Percentiles rank a stretch among this genome's conserved stretches.
Conservation (phyloP, 1,140 invertebrate species). For the Bombus consobrinus region DNA sequence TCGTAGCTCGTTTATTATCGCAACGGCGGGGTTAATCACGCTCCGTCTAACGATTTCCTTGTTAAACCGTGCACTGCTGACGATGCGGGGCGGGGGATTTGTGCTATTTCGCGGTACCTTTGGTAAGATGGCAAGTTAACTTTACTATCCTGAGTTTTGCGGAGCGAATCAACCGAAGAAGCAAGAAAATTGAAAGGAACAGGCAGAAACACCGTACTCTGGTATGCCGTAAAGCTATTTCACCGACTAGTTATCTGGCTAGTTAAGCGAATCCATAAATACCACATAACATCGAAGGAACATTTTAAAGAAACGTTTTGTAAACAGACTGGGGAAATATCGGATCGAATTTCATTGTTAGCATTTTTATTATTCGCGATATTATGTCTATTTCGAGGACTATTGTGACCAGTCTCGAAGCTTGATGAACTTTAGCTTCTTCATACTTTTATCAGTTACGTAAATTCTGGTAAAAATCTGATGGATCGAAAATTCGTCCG, state of each 20-base stretch:
- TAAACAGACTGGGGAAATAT: too few relatives aligned
- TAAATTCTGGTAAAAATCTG: neutral
- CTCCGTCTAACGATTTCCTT: conserved; percentile 57
- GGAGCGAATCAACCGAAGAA: neutral
- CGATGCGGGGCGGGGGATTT: conserved; percentile 21
- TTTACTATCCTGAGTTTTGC: neutral
- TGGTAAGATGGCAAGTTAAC: neutral
- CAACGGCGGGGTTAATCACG: conserved; percentile 55
- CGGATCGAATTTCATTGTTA: too few relatives aligned
- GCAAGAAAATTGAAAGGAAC: neutral
- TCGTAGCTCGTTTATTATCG: conserved; percentile 52
- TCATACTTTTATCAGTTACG: neutral
- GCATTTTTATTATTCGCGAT: neutral
- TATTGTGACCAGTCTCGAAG: neutral
- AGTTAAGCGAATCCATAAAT: too few relatives aligned
- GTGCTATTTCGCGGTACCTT: conserved; percentile 24
- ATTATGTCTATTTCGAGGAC: neutral
- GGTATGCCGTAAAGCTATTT: too few relatives aligned
- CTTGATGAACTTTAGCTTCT: neutral
- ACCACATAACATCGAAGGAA: too few relatives aligned
- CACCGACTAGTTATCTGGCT: too few relatives aligned
- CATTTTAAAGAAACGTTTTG: too few relatives aligned
- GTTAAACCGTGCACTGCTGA: conserved; percentile 43
- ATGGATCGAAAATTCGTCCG: neutral
- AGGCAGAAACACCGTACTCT: neutral